Evolutionary conservation across 2,797 vertebrate species (phyloP), one percentile per base, ranked within the genome.

Genomic region (Etheostoma perlongum): DNA sequence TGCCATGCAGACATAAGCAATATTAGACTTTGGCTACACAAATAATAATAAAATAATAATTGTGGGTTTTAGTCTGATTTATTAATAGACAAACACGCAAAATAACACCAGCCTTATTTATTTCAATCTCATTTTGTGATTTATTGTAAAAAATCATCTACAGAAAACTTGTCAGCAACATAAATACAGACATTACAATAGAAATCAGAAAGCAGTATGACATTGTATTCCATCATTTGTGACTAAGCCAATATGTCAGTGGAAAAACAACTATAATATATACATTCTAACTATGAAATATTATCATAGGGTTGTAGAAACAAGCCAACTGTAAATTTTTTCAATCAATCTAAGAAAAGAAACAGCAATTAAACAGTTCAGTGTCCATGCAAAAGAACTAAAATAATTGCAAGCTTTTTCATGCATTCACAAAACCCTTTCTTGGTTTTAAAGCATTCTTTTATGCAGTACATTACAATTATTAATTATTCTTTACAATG

Each of bases 401-500:
- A 60, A 40, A 4, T 4, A 6, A 33, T 46, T 27, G 1, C 25
- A 12, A 47, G 4, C 0, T 4, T 60, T 58, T 36, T 44, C 0
- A 40, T 25, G 7, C 8, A 65, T 16, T 47, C 10, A 44, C 27
- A 69, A 58, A 53, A 9, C 2, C 4, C 0, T 52, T 16, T 67
- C n/a, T 53, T n/a, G 42, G 8, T 52, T 27, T 21, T 8, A 30
- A 21, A 19, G 25, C 7, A 36, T 33, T 53, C 0, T 63, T 40
- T 58, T 6, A n/a, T 21, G 3, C 36, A 44, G 4, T 44, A 15
- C 42, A 44, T 44, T 21, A 8, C 18, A 70, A 57, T 76, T 48
- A 83, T 55, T 21, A 30, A 68, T 49, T 51, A 33, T 83, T 85
- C 14, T 14, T 72, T 21, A 94, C 58, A 68, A 82, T 42, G 36